phyloP scores from a whole-genome alignment of 2,797 vertebrate species.

The Diplodus puntazzo region DNA sequence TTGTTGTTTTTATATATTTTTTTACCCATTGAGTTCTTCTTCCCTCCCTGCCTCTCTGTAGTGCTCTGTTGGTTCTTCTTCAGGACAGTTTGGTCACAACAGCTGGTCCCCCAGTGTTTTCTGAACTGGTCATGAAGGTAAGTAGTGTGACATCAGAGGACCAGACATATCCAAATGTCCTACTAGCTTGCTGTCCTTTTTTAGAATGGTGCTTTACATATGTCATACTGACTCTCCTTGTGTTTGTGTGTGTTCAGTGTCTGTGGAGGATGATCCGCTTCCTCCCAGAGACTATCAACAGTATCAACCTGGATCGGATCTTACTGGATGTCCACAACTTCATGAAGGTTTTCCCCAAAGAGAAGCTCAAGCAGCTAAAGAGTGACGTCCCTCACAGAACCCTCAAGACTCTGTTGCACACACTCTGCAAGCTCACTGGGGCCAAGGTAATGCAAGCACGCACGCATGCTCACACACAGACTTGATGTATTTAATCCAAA shows the following conservation, averaged over 20 bases:
- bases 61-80: constrained; percentile 95
- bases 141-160: constrained; percentile 3
- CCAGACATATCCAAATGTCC: too few species aligned
- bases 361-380: constrained; percentile 97
- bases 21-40: neutral
- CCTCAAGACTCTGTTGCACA: constrained; percentile 95
- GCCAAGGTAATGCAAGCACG: constrained; percentile 87
- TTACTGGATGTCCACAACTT: constrained; percentile 97
- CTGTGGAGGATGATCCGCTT: constrained; percentile 97
- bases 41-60: constrained; percentile 71
- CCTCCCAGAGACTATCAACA: constrained; percentile 94
- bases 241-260: constrained; percentile 85
- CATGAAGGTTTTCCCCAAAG: constrained; percentile 98
- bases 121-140: constrained; percentile 98
- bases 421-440: constrained; percentile 95
- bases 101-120: constrained; percentile 93
- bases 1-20: too few species aligned
- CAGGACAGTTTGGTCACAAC: constrained; percentile 95
- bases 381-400: constrained; percentile 96
- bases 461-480: neutral
- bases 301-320: constrained; percentile 96
- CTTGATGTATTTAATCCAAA: neutral
- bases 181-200: too few species aligned
- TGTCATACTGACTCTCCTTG: neutral
- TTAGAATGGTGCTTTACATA: neutral